A percentile compares a stretch with the other conserved stretches of the same genome.
These are phyloP conservation scores for Poeciliopsis presidionis DNA, from an alignment of 2,797 vertebrate genomes.

Conservation along the genomic window DNA sequence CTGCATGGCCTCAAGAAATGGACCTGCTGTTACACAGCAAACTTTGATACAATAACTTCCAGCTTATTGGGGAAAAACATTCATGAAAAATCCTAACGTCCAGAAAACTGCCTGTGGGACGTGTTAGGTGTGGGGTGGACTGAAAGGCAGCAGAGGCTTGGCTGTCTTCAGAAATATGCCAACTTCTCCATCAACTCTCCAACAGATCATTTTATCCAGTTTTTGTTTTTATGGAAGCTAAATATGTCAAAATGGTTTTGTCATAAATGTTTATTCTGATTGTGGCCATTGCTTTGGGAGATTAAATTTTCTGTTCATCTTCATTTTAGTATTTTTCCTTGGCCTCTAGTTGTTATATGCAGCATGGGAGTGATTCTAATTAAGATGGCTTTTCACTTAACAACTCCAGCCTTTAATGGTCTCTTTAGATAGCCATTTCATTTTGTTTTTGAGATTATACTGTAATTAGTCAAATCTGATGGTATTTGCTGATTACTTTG, in stretches of 20 bases:
- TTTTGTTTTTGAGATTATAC: conserved; percentile 32
- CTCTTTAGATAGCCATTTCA: conserved; percentile 14
- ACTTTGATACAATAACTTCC: neutral
- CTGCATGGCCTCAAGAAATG: conserved; percentile 12
- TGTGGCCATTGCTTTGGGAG: conserved; percentile 23
- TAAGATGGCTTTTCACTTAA: conserved; percentile 38
- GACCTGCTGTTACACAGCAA: conserved; percentile 12
- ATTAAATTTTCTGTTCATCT: conserved; percentile 19
- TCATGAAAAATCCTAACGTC: neutral
- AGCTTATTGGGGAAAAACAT: neutral
- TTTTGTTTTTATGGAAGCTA: neutral
- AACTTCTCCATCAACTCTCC: neutral
- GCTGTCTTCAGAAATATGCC: conserved; percentile 11
- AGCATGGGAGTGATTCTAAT: conserved; percentile 38
- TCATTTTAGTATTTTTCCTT: conserved; percentile 18
- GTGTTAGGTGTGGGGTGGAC: conserved; percentile 25
- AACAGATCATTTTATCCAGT: too few species aligned
- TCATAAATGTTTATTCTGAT: conserved; percentile 1
- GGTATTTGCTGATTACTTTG: neutral
- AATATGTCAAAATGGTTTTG: neutral
- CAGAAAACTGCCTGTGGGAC: neutral
- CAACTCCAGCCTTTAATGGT: conserved; percentile 33
- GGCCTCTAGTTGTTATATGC: conserved; percentile 41
- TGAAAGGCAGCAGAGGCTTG: conserved; percentile 39
- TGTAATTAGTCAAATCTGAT: conserved; percentile 10